Percentiles rank a stretch among this genome's conserved stretches.
These are phyloP conservation scores for Papilio elwesi DNA, from an alignment of 2,888 invertebrate species.

Conservation along the genomic window DNA sequence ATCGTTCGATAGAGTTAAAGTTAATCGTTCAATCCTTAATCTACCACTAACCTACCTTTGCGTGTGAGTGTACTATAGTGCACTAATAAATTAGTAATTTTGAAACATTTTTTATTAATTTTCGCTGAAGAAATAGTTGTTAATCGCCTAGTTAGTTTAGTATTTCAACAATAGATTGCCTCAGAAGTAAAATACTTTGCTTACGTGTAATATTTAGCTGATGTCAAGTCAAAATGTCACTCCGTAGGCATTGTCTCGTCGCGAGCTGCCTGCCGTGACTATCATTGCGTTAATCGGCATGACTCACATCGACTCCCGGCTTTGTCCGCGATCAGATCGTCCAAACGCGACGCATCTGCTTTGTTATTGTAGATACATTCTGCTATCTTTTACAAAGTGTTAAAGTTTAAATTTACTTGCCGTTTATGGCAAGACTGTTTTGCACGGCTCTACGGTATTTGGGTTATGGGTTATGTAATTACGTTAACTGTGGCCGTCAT, in stretches of 20 bases:
- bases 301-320: constrained; percentile 4
- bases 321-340: not conserved
- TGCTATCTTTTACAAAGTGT: not conserved
- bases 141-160: too few relatives aligned
- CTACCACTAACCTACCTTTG: too few relatives aligned
- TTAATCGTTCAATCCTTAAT: not conserved
- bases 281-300: constrained; percentile 1
- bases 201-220: not conserved
- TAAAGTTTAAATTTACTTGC: not conserved
- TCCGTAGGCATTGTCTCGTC: constrained; percentile 1
- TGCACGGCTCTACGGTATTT: not conserved
- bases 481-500: constrained; percentile 20
- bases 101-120: too few relatives aligned
- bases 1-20: not conserved
- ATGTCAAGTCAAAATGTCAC: not conserved
- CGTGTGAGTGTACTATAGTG: too few relatives aligned
- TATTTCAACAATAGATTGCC: not conserved
- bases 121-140: too few relatives aligned
- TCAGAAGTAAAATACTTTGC: not conserved
- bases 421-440: not conserved
- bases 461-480: constrained; percentile 5
- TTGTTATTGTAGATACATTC: not conserved
- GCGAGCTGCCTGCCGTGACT: constrained; percentile 5
- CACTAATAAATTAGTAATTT: too few relatives aligned
- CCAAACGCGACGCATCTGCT: not conserved